Conservation (phyloP, 2,113 vertebrate genomes). For the Bubalus kerabau region DNA sequence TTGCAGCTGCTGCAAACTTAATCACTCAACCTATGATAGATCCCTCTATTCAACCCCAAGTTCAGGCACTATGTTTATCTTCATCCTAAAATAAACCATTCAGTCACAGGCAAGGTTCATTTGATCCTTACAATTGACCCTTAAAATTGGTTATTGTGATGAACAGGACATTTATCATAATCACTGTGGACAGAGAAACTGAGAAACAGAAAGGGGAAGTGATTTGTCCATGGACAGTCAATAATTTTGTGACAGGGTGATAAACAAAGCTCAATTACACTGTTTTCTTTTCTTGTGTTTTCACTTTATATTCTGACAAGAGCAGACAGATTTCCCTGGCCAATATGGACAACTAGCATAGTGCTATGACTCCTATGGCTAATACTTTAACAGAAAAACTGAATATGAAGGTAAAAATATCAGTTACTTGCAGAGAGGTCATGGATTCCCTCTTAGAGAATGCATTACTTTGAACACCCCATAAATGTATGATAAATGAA, state of each 20-base stretch:
- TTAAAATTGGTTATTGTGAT: not conserved
- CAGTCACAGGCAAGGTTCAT: not conserved
- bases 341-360: not conserved
- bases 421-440: not conserved
- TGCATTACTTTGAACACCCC: not conserved
- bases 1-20: not conserved
- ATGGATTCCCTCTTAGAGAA: not conserved
- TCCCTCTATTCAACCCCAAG: not conserved
- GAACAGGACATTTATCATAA: not conserved
- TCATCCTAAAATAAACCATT: not conserved
- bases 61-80: not conserved
- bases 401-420: not conserved
- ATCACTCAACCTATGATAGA: not conserved
- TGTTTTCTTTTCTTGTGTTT: not conserved
- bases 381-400: slow-evolving; percentile 16
- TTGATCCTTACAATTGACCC: not conserved
- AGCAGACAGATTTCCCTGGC: not conserved
- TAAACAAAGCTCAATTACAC: not conserved
- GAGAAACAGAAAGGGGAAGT: not conserved
- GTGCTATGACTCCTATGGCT: not conserved
- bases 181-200: not conserved
- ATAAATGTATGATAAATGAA: not conserved
- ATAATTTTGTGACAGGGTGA: not conserved
- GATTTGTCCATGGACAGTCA: not conserved
- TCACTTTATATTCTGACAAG: not conserved